Base-by-base conservation (phyloP, 2,797 vertebrate species). In the Anabacerthia variegaticeps region DNA sequence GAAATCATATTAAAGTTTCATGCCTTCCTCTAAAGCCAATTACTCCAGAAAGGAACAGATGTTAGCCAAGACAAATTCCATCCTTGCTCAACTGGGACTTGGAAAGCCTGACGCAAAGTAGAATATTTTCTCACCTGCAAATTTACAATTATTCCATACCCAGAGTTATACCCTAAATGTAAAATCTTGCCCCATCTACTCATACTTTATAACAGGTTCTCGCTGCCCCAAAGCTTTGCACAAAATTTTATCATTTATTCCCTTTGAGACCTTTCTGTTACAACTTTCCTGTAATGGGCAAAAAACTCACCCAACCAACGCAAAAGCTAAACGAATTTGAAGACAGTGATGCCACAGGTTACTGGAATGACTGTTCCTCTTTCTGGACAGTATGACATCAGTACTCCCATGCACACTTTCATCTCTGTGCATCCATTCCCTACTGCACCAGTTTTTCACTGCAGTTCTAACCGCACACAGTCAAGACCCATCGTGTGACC, bases 1-100 rank as follows among this genome's bases (percentile, higher is more conserved):
- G 93, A 93, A 95, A 66, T 85, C 39, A 32, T 61, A 89, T 49
- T 84, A 59, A 85, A 77, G 90, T 89, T 61, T 88, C 83, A 86
- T 55, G 71, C 59, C 55, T 93, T 92, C 58, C 58, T 93, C 89
- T 90, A 78, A 95, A 78, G 66, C 21, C 69, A 88, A 46, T 94
- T 89, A 88, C 36, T 90, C 69, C 92, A 90, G 59, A 88, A 92
- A 90, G 43, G 43, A 93, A 74, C 85, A 94, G 82, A 92, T 41
- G 52, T 85, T 69, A 93, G 92, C 77, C 93, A 97, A 90, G 77
- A 97, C 32, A 92, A 95, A 94, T 76, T 86, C 71, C 66, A 79
- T 28, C 88, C 63, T 37, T 76, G 59, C 63, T 90, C 56, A 82
- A 32, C 51, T 44, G 66, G 55, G 77, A 88, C 59, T 86, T 55